phyloP scores from a whole-genome alignment of 2,797 vertebrate genomes.

The Parambassis ranga region DNA sequence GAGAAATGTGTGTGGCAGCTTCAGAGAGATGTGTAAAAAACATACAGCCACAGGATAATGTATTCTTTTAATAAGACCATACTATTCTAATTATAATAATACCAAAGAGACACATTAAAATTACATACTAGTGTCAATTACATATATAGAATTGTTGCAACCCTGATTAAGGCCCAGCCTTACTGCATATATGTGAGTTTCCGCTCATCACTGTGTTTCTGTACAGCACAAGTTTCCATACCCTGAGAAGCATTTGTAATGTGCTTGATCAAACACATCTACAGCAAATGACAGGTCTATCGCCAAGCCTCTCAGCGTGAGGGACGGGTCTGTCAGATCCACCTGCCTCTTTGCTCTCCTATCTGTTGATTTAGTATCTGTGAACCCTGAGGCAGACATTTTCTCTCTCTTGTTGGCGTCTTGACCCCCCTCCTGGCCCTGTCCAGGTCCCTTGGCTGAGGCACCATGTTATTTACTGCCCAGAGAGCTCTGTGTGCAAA shows the following conservation, averaged over 20 bases:
- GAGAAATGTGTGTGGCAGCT: not conserved
- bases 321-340: slow-evolving; percentile 57
- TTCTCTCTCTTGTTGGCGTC: slow-evolving; percentile 48
- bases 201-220: not conserved
- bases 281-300: slow-evolving; percentile 41
- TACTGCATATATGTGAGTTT: not conserved
- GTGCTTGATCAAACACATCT: slow-evolving; percentile 53
- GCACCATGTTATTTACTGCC: slow-evolving; percentile 70
- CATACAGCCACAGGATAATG: not conserved
- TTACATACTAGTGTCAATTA: not conserved
- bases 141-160: not conserved
- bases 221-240: not conserved
- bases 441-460: slow-evolving; percentile 45
- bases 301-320: slow-evolving; percentile 42
- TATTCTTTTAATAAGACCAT: no score
- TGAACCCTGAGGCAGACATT: slow-evolving; percentile 47
- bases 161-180: no score
- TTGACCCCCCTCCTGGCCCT: slow-evolving; percentile 48
- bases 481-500: slow-evolving; percentile 56
- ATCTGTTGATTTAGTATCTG: slow-evolving; percentile 51
- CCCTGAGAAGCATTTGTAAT: slow-evolving; percentile 18
- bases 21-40: not conserved
- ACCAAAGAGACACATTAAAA: no score
- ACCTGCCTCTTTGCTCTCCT: slow-evolving; percentile 51
- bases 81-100: no score